Conservation (phyloP, 1,140 invertebrate species). For the Diachasma alloeum region DNA sequence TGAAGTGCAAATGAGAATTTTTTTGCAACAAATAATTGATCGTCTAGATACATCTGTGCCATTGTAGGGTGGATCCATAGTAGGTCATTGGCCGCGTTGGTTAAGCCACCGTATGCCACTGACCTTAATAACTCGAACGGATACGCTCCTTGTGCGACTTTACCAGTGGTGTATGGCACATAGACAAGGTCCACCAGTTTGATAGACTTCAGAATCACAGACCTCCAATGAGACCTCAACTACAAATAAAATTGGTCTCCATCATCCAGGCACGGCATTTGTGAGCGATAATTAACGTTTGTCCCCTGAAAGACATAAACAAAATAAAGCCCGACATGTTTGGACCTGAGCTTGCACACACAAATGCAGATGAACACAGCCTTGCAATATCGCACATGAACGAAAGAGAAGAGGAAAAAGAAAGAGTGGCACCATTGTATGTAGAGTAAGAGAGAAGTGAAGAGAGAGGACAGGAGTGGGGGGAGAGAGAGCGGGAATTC, state of each 20-base stretch:
- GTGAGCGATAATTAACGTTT: not conserved
- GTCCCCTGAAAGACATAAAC: not conserved
- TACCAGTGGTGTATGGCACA: constrained; percentile 25
- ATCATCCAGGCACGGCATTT: not conserved
- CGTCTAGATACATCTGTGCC: not conserved
- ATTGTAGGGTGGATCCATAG: not conserved
- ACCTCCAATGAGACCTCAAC: not conserved
- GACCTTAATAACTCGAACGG: constrained; percentile 54
- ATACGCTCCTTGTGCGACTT: constrained; percentile 37
- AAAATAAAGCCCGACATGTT: constrained; percentile 23
- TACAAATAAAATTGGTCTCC: not conserved
- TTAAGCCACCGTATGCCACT: constrained; percentile 41
- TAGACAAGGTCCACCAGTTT: constrained; percentile 52
- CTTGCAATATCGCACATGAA: not conserved
- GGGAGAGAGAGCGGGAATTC: constrained; percentile 14
- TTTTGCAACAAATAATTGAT: not conserved
- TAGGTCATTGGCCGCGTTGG: constrained; percentile 9
- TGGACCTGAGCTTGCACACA: not conserved
- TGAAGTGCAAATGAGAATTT: not conserved
- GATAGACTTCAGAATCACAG: constrained; percentile 25
- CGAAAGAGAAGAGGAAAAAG: not conserved
- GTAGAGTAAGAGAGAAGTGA: constrained; percentile 18
- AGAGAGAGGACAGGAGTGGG: not conserved
- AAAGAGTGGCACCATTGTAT: not conserved
- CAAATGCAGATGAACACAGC: not conserved